These are phyloP conservation scores for Pogonognathellus flavescens DNA, from an alignment of 1,140 invertebrate species.

Conservation along the genomic window DNA sequence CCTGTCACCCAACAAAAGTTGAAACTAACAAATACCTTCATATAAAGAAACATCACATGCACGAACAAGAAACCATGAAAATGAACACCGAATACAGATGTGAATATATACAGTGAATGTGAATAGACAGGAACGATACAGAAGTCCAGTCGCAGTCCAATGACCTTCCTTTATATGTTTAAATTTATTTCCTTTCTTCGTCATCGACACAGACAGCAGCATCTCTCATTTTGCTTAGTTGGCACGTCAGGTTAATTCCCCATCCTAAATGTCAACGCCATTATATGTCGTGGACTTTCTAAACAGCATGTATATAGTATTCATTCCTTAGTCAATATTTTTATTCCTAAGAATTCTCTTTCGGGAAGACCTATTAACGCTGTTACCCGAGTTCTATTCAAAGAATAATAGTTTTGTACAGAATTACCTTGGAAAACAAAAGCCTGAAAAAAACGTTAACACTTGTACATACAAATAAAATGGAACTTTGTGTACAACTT, in stretches of 20 bases:
- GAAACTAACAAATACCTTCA: neutral
- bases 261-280: neutral
- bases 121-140: too few species aligned
- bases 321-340: neutral
- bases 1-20: constrained; percentile 40
- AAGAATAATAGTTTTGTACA: neutral
- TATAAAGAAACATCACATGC: constrained; percentile 18
- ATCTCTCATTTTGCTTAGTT: neutral
- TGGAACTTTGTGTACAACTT: neutral
- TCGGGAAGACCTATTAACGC: neutral
- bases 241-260: neutral
- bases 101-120: too few species aligned
- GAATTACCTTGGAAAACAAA: neutral
- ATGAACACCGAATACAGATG: neutral
- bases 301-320: neutral
- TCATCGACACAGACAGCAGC: neutral
- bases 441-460: neutral
- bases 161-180: constrained; percentile 8
- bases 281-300: neutral
- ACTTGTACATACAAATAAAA: neutral
- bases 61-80: neutral
- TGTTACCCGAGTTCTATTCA: too few species aligned
- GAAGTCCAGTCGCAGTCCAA: constrained; percentile 31
- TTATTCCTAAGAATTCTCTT: neutral
- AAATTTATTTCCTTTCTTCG: neutral